Percentiles rank a stretch among this genome's conserved stretches.
Evolutionary conservation across 2,113 vertebrate genomes (phyloP).

Genomic region (Oryctolagus cuniculus): DNA sequence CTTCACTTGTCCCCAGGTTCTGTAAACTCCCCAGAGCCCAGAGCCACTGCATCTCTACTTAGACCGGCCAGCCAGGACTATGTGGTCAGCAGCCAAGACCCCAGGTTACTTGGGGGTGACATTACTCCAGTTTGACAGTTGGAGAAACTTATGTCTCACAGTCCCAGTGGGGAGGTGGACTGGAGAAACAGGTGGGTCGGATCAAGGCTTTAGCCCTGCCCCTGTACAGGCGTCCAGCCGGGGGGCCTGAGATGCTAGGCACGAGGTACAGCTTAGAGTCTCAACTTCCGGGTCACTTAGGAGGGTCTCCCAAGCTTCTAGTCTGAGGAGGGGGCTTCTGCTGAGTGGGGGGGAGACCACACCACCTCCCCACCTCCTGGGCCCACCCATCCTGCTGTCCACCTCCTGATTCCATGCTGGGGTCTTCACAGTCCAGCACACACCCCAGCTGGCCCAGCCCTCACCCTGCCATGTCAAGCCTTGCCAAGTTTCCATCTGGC

Average conservation of each 20-base stretch:
- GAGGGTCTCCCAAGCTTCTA: background rate
- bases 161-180: background rate
- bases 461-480: too few relatives aligned
- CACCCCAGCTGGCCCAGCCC: accelerated
- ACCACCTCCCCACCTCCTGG: background rate
- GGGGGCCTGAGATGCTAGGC: background rate
- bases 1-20: background rate
- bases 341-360: background rate
- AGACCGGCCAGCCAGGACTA: background rate
- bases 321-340: background rate
- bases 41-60: background rate
- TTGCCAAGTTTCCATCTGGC: background rate
- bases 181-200: background rate
- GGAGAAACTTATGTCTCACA: background rate
- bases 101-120: background rate
- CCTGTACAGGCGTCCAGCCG: background rate
- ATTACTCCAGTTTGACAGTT: background rate
- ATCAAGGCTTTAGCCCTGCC: background rate
- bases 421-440: background rate
- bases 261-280: background rate
- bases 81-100: background rate
- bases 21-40: background rate
- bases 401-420: background rate
- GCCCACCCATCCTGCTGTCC: background rate
- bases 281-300: background rate